Conservation (phyloP, 2,113 vertebrate genomes). For the Indri indri region DNA sequence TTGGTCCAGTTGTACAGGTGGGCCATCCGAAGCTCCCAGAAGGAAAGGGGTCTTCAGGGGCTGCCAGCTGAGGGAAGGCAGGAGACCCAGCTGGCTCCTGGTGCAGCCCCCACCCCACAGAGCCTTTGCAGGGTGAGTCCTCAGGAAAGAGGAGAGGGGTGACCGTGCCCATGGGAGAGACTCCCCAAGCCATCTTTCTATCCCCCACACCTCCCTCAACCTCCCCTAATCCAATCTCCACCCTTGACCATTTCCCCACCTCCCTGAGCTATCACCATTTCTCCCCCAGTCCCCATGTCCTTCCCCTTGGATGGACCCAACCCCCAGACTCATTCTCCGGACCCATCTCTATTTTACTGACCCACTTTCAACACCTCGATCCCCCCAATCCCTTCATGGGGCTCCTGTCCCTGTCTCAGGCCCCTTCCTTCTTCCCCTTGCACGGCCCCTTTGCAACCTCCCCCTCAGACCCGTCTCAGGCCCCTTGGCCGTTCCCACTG, state of each 20-base stretch:
- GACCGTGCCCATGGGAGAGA: not conserved
- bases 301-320: not conserved
- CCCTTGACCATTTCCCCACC: not conserved
- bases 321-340: not conserved
- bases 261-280: not conserved
- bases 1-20: not conserved
- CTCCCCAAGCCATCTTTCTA: not conserved
- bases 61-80: not conserved
- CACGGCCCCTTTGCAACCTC: not conserved
- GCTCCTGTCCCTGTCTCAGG: not conserved
- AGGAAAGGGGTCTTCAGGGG: not conserved
- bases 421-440: not conserved
- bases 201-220: not conserved
- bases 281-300: not conserved
- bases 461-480: not conserved
- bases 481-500: fast-evolving
- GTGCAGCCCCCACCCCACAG: not conserved
- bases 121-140: not conserved
- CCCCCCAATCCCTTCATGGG: not conserved
- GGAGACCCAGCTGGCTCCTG: not conserved
- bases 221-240: not conserved
- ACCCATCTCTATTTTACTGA: not conserved
- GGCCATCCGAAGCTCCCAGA: not conserved
- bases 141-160: not conserved
- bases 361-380: not conserved